phyloP scores from a whole-genome alignment of 2,113 vertebrate species.

The Megaptera novaeangliae region DNA sequence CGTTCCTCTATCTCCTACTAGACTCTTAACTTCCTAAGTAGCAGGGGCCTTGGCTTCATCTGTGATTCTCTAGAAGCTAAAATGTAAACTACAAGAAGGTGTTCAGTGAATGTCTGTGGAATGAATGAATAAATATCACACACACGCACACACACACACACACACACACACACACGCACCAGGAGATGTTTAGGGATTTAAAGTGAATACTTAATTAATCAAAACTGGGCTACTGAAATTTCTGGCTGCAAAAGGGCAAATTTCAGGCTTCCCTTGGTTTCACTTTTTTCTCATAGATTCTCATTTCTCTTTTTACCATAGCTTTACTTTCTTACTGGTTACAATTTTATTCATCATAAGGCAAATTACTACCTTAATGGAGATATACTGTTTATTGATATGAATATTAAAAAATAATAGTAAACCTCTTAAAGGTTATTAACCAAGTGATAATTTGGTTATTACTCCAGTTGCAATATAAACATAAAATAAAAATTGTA shows the following conservation, averaged over 20 bases:
- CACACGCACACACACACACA: fast-evolving
- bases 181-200: not conserved
- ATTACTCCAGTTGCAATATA: not conserved
- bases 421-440: not conserved
- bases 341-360: not conserved
- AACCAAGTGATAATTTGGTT: not conserved
- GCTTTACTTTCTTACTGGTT: not conserved
- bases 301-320: not conserved
- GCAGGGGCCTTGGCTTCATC: not conserved
- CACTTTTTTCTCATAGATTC: not conserved
- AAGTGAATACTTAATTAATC: not conserved
- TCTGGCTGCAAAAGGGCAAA: not conserved
- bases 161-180: not conserved
- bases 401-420: not conserved
- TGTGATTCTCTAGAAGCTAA: not conserved
- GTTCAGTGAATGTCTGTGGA: not conserved
- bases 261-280: not conserved
- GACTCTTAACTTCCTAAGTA: too few species aligned
- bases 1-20: not conserved
- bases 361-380: not conserved
- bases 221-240: not conserved
- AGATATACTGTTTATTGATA: not conserved
- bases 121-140: not conserved
- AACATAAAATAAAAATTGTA: not conserved
- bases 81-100: not conserved